A percentile compares a stretch with the other conserved stretches of the same genome.
Conservation (phyloP, 2,888 invertebrate species). For the Anarsia innoxiella region DNA sequence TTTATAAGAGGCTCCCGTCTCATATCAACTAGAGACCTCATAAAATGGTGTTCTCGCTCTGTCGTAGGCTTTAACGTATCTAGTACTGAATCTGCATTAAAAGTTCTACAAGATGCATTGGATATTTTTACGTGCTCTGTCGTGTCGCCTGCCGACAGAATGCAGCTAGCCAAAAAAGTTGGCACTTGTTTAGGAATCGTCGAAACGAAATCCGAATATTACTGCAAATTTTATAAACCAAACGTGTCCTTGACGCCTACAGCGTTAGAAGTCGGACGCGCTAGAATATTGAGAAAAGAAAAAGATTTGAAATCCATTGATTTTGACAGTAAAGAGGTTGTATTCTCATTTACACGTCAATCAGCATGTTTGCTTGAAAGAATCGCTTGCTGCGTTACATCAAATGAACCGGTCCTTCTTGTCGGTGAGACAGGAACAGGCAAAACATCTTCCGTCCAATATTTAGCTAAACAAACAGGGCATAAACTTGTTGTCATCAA, state of each 20-base stretch:
- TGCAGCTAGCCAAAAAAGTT: constrained; percentile 82
- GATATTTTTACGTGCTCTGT: constrained; percentile 93
- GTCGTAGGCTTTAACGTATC: constrained; percentile 83
- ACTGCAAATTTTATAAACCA: constrained; percentile 86
- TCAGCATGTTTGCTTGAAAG: constrained; percentile 90
- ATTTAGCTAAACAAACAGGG: constrained; percentile 87
- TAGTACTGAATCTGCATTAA: constrained; percentile 79
- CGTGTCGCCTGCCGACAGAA: constrained; percentile 77
- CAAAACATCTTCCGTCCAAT: constrained; percentile 96
- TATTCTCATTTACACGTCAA: constrained; percentile 89
- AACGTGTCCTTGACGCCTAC: constrained; percentile 75
- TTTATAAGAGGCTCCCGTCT: constrained; percentile 75
- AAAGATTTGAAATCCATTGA: constrained; percentile 50
- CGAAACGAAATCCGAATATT: constrained; percentile 87
- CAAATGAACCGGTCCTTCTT: constrained; percentile 92
- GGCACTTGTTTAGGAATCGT: constrained; percentile 88
- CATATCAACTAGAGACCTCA: constrained; percentile 89
- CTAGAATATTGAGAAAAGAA: constrained; percentile 62
- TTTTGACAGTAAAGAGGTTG: constrained; percentile 59
- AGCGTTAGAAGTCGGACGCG: constrained; percentile 83
- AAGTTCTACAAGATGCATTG: constrained; percentile 89
- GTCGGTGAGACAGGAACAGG: constrained; percentile 99
- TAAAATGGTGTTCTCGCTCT: constrained; percentile 92
- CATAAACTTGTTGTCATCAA: constrained; percentile 95
- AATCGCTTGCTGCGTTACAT: constrained; percentile 87